phyloP scores from a whole-genome alignment of 2,797 vertebrate species.

The Enteromius fasciolatus region DNA sequence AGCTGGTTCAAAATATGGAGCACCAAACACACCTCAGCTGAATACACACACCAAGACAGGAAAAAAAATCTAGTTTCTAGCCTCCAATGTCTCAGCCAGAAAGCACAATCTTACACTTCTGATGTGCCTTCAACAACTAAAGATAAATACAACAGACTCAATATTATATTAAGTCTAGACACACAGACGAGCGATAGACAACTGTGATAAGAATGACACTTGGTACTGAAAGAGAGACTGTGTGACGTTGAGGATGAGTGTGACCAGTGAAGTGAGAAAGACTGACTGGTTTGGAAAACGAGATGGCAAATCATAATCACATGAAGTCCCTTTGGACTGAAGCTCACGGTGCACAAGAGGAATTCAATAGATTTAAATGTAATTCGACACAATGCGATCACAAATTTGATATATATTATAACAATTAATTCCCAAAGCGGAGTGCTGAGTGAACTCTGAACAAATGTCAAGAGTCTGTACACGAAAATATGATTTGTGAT shows the following conservation, averaged over 20 bases:
- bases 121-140: constrained; percentile 14
- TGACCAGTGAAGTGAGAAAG: constrained; percentile 23
- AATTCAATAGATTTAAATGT: not conserved
- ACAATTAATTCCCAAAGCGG: not conserved
- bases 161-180: constrained; percentile 31
- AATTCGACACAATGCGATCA: not conserved
- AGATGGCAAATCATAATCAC: constrained; percentile 6
- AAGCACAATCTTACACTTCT: constrained; percentile 11
- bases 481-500: too few relatives aligned
- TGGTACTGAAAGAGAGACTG: constrained; percentile 4
- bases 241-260: not conserved
- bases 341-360: not conserved
- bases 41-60: not conserved
- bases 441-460: not conserved
- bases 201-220: constrained; percentile 26
- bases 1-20: constrained; percentile 51
- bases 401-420: not conserved
- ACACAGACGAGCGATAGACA: constrained; percentile 7
- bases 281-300: constrained; percentile 7
- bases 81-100: constrained; percentile 11
- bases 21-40: constrained; percentile 38
- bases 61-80: constrained; percentile 13
- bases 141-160: constrained; percentile 13
- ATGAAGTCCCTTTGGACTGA: not conserved
- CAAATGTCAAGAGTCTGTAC: not conserved